These are phyloP conservation scores for Nannoperca australis DNA, from an alignment of 2,797 vertebrate genomes.

Conservation along the genomic window DNA sequence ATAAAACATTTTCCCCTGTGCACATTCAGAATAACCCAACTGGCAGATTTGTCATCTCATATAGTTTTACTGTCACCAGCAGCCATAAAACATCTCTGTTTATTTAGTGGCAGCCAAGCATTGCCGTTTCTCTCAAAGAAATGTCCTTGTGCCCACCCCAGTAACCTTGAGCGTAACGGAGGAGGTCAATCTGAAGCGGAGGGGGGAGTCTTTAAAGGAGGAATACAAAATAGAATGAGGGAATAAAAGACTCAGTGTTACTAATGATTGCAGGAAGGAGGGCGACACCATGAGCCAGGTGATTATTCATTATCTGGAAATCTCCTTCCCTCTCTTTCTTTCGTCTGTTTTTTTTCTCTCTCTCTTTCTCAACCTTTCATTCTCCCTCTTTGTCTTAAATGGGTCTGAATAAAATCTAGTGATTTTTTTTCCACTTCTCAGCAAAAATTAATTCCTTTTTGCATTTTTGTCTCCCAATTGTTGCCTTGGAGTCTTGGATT, in stretches of 20 bases:
- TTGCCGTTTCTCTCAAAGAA: constrained; percentile 63
- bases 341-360: not conserved
- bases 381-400: constrained; percentile 34
- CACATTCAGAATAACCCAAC: constrained; percentile 42
- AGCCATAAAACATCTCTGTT: constrained; percentile 74
- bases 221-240: constrained; percentile 66
- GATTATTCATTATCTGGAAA: constrained; percentile 67
- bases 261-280: constrained; percentile 70
- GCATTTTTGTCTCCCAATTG: constrained; percentile 23
- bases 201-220: constrained; percentile 47
- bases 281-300: constrained; percentile 33
- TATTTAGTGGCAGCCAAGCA: constrained; percentile 73
- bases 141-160: constrained; percentile 70
- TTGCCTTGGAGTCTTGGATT: constrained; percentile 23
- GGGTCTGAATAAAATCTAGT: constrained; percentile 11
- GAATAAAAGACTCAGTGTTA: constrained; percentile 70
- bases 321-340: constrained; percentile 11
- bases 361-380: not conserved
- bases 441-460: constrained; percentile 45
- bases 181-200: constrained; percentile 62
- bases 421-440: constrained; percentile 48
- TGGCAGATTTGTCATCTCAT: constrained; percentile 71
- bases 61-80: constrained; percentile 70
- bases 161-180: constrained; percentile 83
- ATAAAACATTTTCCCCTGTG: constrained; percentile 49